Evolutionary conservation across 2,113 vertebrate genomes (phyloP).

Genomic region (Polypterus bichir): DNA sequence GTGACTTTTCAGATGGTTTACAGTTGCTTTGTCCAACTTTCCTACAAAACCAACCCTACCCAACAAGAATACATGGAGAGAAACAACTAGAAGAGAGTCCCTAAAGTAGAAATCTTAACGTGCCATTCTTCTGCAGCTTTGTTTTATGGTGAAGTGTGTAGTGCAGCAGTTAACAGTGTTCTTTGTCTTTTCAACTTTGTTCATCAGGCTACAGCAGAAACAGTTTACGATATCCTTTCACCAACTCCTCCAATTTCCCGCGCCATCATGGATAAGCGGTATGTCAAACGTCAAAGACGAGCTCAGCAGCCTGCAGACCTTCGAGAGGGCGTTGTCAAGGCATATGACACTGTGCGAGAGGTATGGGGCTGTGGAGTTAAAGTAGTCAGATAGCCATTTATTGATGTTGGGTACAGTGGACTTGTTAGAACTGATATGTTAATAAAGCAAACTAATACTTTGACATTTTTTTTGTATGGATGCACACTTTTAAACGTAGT

Average conservation of each 20-base stretch:
- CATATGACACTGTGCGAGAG: constrained; percentile 80
- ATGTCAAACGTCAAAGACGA: constrained; percentile 44
- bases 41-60: not conserved
- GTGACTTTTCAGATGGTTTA: too few species aligned
- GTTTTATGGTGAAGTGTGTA: too few species aligned
- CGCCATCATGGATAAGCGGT: constrained; percentile 57
- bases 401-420: too few species aligned
- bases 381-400: too few species aligned
- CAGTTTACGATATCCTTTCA: constrained; percentile 82
- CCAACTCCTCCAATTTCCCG: constrained; percentile 66
- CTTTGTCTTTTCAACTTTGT: not conserved
- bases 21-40: not conserved
- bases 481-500: too few species aligned
- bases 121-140: too few species aligned
- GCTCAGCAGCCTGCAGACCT: constrained; percentile 74
- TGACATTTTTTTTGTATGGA: too few species aligned
- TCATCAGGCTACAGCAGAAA: constrained; percentile 77
- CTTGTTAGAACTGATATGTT: too few species aligned
- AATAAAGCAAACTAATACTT: too few species aligned
- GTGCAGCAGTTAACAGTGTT: too few species aligned
- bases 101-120: too few species aligned
- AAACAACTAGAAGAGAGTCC: too few species aligned
- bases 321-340: constrained; percentile 77
- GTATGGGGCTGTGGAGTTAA: constrained; percentile 27
- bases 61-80: not conserved